These are phyloP conservation scores for Marisa cornuarietis DNA, from an alignment of 1,140 invertebrate species.

Conservation along the genomic window DNA sequence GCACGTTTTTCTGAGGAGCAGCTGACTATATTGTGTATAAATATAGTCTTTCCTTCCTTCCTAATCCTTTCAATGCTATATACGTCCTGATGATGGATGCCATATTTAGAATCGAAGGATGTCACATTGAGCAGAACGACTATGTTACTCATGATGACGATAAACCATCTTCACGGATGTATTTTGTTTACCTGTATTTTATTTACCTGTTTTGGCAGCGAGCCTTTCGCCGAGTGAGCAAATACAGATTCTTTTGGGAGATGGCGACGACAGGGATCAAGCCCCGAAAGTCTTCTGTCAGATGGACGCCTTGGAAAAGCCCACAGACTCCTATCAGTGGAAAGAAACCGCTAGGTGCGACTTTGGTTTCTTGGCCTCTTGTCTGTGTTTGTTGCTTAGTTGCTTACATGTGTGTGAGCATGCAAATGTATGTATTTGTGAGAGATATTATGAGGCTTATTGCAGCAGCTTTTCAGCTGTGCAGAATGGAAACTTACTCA, in stretches of 20 bases:
- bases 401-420: not conserved
- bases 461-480: too few relatives aligned
- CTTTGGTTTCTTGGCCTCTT: not conserved
- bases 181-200: too few relatives aligned
- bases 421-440: not conserved
- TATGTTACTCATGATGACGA: too few relatives aligned
- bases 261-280: constrained; percentile 73
- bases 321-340: constrained; percentile 83
- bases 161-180: too few relatives aligned
- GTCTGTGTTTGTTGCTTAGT: not conserved
- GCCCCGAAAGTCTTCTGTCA: constrained; percentile 80
- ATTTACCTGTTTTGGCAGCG: constrained; percentile 22
- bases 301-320: constrained; percentile 84
- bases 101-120: too few relatives aligned
- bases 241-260: constrained; percentile 87
- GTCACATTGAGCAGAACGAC: too few relatives aligned
- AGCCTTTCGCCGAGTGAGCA: constrained; percentile 57
- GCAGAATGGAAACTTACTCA: too few relatives aligned
- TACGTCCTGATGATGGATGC: too few relatives aligned
- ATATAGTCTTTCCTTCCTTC: too few relatives aligned
- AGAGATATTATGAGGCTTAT: not conserved
- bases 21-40: too few relatives aligned
- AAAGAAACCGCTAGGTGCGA: constrained; percentile 89
- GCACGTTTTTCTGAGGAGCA: too few relatives aligned
- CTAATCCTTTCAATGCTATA: too few relatives aligned